These are phyloP conservation scores for Montipora capitata DNA, from an alignment of 92 coral and sea anemone species.

Conservation along the genomic window DNA sequence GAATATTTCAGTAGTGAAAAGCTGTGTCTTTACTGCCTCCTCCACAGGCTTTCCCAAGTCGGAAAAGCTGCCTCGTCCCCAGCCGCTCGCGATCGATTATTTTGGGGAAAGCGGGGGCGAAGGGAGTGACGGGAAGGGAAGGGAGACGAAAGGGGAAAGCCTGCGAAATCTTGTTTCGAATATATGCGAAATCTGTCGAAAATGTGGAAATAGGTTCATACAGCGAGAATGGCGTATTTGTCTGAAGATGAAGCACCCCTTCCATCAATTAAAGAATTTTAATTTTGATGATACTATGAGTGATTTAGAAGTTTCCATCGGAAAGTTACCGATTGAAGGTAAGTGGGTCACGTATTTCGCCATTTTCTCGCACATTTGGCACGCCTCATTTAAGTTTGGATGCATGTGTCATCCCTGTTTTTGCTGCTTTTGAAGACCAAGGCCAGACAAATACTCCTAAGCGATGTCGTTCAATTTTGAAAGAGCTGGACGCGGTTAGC, in stretches of 20 bases:
- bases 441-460: not conserved
- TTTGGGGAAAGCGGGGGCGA: not conserved
- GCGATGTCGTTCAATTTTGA: not conserved
- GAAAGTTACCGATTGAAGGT: too few relatives aligned
- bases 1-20: too few relatives aligned
- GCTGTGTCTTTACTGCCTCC: not conserved
- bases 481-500: not conserved
- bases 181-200: too few relatives aligned
- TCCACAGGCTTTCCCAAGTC: conserved; percentile 13
- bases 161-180: too few relatives aligned
- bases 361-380: not conserved
- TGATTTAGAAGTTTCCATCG: too few relatives aligned
- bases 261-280: not conserved
- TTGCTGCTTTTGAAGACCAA: too few relatives aligned
- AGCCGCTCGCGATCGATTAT: not conserved
- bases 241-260: not conserved
- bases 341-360: not conserved
- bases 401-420: too few relatives aligned
- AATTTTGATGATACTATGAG: too few relatives aligned
- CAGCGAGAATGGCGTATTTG: not conserved
- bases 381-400: too few relatives aligned
- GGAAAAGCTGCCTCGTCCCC: not conserved
- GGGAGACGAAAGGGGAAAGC: too few relatives aligned
- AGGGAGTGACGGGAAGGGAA: not conserved
- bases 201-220: not conserved